Percentiles rank a stretch among this genome's conserved stretches.
phyloP scores from a whole-genome alignment of 30 jellyfish, hydroid and myxozoan genomes.

The Turritopsis rubra region DNA sequence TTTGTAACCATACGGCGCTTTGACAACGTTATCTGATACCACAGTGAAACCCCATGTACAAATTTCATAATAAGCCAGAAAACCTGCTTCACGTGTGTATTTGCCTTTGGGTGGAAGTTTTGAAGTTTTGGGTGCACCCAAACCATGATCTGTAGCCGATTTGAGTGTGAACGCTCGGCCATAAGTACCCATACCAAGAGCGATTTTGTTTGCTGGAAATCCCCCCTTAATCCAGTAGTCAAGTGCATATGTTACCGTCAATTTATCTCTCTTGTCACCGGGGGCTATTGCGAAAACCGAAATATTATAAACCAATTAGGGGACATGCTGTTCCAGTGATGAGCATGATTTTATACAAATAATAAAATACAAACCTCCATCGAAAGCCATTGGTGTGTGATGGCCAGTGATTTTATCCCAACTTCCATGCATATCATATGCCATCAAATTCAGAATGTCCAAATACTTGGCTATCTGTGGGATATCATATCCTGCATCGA shows the following conservation, averaged over 20 bases:
- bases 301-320: too few relatives aligned
- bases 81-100: constrained; percentile 54
- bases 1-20: constrained; percentile 50
- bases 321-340: too few relatives aligned
- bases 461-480: constrained; percentile 25
- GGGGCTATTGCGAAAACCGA: background rate
- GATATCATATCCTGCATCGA: constrained; percentile 46
- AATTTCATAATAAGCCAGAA: constrained; percentile 50
- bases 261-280: constrained; percentile 9
- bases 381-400: constrained; percentile 50
- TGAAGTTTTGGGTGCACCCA: constrained; percentile 32
- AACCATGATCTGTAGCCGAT: constrained; percentile 30
- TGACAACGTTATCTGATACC: constrained; percentile 32
- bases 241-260: constrained; percentile 39
- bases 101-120: constrained; percentile 37
- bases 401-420: constrained; percentile 52
- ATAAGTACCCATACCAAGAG: constrained; percentile 56
- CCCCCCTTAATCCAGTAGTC: constrained; percentile 54
- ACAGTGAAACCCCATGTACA: constrained; percentile 42
- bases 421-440: constrained; percentile 44
- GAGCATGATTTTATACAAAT: too few relatives aligned
- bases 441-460: constrained; percentile 40
- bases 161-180: constrained; percentile 42
- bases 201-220: constrained; percentile 41
- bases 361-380: constrained; percentile 50